phyloP scores from a whole-genome alignment of 2,113 vertebrate species.

The Emydocephalus ijimae region DNA sequence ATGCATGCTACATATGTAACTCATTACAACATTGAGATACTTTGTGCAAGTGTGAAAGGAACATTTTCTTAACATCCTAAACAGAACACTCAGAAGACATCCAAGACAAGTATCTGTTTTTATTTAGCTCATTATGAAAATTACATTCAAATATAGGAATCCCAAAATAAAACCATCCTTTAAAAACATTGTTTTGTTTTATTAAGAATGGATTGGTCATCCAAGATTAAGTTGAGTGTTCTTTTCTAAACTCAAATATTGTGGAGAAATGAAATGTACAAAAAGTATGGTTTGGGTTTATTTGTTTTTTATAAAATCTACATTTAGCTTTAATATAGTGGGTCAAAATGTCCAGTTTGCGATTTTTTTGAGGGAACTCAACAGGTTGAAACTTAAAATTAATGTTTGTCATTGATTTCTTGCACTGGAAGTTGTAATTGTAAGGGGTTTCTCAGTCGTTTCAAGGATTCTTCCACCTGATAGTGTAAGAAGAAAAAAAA shows the following conservation, averaged over 20 bases:
- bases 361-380: constrained; percentile 13
- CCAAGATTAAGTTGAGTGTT: background rate
- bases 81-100: background rate
- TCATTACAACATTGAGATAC: background rate
- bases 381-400: constrained; percentile 16
- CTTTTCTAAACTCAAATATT: background rate
- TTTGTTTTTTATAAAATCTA: background rate
- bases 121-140: constrained; percentile 4
- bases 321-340: background rate
- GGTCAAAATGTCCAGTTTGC: constrained; percentile 49
- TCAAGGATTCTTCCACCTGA: constrained; percentile 83
- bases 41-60: background rate
- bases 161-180: background rate
- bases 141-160: background rate
- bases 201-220: background rate
- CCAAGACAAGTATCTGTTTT: background rate
- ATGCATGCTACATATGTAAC: background rate
- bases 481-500: constrained; percentile 7
- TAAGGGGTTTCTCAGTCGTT: constrained; percentile 73
- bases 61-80: background rate
- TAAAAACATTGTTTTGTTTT: constrained; percentile 2
- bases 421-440: constrained; percentile 74
- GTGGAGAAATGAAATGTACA: constrained; percentile 2
- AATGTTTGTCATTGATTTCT: constrained; percentile 71
- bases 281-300: background rate